Base-by-base conservation (phyloP, 2,888 invertebrate genomes). In the Pycnomerus fuliginosus region DNA sequence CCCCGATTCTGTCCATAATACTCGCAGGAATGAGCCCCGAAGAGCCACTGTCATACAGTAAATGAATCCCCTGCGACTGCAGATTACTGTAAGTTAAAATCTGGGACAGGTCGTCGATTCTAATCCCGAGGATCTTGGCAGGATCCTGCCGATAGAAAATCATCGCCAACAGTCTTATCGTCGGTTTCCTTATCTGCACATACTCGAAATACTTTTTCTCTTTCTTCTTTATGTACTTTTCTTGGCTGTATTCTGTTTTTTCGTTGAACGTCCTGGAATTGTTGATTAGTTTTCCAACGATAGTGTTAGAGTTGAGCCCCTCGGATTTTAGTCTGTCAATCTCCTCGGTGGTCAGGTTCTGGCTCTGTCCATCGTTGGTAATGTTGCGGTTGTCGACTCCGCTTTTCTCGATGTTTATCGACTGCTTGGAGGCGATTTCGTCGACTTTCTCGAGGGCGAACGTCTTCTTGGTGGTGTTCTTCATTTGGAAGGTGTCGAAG, bases 211-310 rank as follows among this genome's bases (percentile, higher is more conserved):
- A 97, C 72, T 97, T 97, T 59, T 87, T 88, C 61, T 91, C 90
- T 70, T 99, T 99, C 69, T 97, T 97, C 60, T 87, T 88, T 27
- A 97, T 77, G 70, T 97, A 98, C 69, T 97, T 97, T 58, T 91
- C 90, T 70, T 97, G 90, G 0, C 90, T 87, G 70, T 85, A 97
- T 62, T 89, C 91, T 0, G 95, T 97, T 76, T 96, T 96, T 40
- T 82, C 78, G 22, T 81, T 80, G 70, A 97, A 98, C 1, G 95
- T 93, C 54, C 84, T 86, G 10, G 95, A 97, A 67, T 95, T 95
- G 48, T 86, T 87, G 33, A 97, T 87, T 8, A 98, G 76, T 38
- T 87, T 86, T 49, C 83, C 87, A 3, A 97, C 85, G 53, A 97
- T 92, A 62, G 88, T 86, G 11, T 83, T 83, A 0, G 91, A 90